These are phyloP conservation scores for Brenthis daphne DNA, from an alignment of 2,888 invertebrate species.

Conservation along the genomic window DNA sequence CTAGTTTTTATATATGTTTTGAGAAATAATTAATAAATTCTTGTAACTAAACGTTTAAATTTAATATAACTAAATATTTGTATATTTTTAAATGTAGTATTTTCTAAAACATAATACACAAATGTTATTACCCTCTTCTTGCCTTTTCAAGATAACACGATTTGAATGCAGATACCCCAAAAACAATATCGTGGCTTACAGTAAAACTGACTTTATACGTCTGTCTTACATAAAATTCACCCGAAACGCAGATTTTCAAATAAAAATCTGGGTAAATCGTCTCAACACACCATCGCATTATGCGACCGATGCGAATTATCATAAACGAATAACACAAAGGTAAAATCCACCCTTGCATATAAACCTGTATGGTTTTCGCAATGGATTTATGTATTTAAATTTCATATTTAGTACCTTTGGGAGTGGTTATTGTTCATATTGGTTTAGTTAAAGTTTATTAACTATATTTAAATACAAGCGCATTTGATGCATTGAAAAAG, in stretches of 20 bases:
- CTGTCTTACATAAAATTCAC: constrained; percentile 56
- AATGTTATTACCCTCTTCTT: constrained; percentile 4
- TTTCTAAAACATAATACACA: not conserved
- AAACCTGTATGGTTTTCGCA: constrained; percentile 42
- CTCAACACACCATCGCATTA: constrained; percentile 69
- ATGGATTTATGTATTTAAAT: constrained; percentile 43
- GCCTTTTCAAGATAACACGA: constrained; percentile 8
- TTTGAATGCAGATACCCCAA: constrained; percentile 30
- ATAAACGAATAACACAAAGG: constrained; percentile 61
- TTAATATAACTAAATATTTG: not conserved
- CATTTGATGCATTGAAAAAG: too few relatives aligned
- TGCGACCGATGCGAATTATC: constrained; percentile 73
- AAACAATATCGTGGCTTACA: constrained; percentile 42
- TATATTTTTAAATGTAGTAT: not conserved
- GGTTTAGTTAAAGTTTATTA: too few relatives aligned
- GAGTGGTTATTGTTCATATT: constrained; percentile 15
- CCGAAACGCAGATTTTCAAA: constrained; percentile 59
- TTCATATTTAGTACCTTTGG: not conserved
- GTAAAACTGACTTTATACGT: constrained; percentile 33
- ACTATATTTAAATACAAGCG: too few relatives aligned
- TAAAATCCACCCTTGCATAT: constrained; percentile 46
- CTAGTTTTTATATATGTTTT: too few relatives aligned
- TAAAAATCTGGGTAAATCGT: constrained; percentile 61
- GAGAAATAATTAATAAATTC: too few relatives aligned
- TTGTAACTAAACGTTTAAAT: too few relatives aligned